Conservation (phyloP, 2,888 invertebrate genomes). For the Tethea ocularis region DNA sequence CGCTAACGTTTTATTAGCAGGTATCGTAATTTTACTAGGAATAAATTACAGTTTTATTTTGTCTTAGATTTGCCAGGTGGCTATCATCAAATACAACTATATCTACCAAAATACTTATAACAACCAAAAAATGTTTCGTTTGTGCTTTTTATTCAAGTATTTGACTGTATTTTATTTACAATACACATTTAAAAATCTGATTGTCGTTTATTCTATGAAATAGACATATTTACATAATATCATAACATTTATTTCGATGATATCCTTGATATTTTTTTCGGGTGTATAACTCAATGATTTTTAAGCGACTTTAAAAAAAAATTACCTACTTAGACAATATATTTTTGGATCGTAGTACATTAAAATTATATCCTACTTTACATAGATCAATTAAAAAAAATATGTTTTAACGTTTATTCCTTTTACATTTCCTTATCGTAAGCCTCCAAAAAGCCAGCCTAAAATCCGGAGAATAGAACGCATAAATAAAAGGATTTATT, state of each 20-base stretch:
- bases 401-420: slow-evolving; percentile 50
- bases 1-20: not conserved
- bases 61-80: not conserved
- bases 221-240: not conserved
- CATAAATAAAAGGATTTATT: slow-evolving; percentile 95
- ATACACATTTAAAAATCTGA: no score
- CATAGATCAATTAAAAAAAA: no score
- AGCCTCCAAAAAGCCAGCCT: slow-evolving; percentile 93
- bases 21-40: not conserved
- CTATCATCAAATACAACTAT: not conserved
- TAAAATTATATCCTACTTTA: no score
- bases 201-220: not conserved
- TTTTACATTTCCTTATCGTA: slow-evolving; percentile 88
- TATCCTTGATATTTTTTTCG: not conserved
- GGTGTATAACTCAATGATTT: no score
- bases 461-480: slow-evolving; percentile 94
- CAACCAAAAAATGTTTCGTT: not conserved
- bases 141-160: not conserved
- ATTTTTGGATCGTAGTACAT: no score
- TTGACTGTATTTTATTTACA: not conserved
- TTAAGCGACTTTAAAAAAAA: no score
- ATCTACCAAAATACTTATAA: not conserved
- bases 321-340: no score
- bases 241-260: not conserved
- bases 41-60: not conserved